Conservation (phyloP, 2,888 invertebrate genomes). For the Cheilosia pagana region DNA sequence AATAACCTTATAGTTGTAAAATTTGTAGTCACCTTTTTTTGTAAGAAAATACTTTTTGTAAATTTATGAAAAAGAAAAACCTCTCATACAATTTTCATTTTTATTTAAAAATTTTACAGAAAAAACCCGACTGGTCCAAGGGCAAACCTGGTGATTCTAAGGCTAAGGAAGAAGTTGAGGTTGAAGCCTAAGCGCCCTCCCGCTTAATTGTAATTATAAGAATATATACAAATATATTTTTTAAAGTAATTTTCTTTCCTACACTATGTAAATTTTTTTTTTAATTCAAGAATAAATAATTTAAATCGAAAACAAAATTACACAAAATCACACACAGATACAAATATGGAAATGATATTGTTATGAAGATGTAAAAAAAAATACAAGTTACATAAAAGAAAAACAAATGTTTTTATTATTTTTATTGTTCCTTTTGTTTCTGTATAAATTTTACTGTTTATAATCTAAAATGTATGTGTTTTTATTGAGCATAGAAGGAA, state of each 20-base stretch:
- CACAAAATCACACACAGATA: conserved; percentile 73
- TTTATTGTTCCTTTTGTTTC: conserved; percentile 47
- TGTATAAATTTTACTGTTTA: conserved; percentile 48
- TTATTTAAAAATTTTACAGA: conserved; percentile 86
- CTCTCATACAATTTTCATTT: conserved; percentile 22
- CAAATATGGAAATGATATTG: conserved; percentile 75
- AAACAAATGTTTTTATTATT: conserved; percentile 47
- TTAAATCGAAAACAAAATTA: conserved; percentile 75
- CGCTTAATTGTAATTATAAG: conserved; percentile 81
- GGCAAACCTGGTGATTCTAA: conserved; percentile 93
- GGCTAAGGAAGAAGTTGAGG: conserved; percentile 92
- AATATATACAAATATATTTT: conserved; percentile 82
- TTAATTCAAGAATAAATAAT: conserved; percentile 76
- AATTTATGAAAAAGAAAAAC: too few species aligned
- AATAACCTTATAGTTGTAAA: conserved; percentile 52
- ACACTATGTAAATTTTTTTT: conserved; percentile 74
- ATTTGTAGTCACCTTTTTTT: conserved; percentile 68
- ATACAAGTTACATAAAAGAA: conserved; percentile 70
- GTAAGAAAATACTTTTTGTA: conserved; percentile 6
- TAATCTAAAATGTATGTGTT: conserved; percentile 17
- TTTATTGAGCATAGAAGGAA: neutral
- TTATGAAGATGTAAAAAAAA: conserved; percentile 76
- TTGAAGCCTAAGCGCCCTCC: conserved; percentile 90
- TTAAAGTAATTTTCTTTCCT: conserved; percentile 80
- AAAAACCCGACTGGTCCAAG: conserved; percentile 98